Evolutionary conservation across 2,888 invertebrate genomes (phyloP).

Genomic region (Trachelus stipa): DNA sequence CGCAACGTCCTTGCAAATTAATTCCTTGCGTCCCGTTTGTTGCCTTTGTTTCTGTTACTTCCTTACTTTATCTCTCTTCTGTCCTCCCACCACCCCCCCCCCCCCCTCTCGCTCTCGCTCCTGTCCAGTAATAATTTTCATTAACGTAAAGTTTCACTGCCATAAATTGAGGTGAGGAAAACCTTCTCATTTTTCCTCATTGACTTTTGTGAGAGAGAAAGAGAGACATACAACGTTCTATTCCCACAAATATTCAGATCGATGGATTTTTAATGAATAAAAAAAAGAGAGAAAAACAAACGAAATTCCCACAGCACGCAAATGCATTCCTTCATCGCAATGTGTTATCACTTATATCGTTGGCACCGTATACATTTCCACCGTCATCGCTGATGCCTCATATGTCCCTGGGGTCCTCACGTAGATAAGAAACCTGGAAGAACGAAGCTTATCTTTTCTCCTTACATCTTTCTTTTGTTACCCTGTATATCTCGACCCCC

Average conservation of each 20-base stretch:
- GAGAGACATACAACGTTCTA: neutral
- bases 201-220: neutral
- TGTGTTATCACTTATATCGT: neutral
- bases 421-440: neutral
- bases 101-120: slow-evolving; percentile 14
- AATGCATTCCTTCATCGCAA: neutral
- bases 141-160: neutral
- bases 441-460: neutral
- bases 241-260: neutral
- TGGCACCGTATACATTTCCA: neutral
- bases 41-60: neutral
- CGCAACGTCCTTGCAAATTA: slow-evolving; percentile 53
- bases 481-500: slow-evolving; percentile 27
- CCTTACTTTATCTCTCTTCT: neutral
- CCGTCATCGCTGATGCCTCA: neutral
- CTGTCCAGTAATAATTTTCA: neutral
- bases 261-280: neutral
- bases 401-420: neutral
- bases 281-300: neutral
- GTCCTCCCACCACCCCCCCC: slow-evolving; percentile 6
- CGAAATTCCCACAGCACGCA: neutral
- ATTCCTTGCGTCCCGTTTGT: neutral
- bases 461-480: slow-evolving; percentile 24
- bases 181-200: neutral
- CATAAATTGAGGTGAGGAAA: neutral